Evolutionary conservation across 2,888 invertebrate genomes (phyloP).

Genomic region (Acronicta leporina): DNA sequence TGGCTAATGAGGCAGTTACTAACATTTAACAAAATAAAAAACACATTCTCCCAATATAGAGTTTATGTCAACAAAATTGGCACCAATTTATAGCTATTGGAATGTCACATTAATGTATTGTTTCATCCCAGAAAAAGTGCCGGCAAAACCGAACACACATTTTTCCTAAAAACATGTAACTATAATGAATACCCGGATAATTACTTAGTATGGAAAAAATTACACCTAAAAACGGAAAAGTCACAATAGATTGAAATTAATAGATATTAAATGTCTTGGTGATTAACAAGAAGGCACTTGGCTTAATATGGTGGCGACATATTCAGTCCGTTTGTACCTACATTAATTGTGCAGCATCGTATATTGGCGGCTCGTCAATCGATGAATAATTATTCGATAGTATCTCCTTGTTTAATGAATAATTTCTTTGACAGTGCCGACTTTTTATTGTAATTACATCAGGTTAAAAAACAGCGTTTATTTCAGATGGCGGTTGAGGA

Average conservation of each 20-base stretch:
- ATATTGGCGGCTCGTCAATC: constrained; percentile 37
- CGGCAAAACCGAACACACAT: constrained; percentile 11
- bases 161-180: not conserved
- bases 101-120: constrained; percentile 25
- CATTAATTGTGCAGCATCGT: constrained; percentile 36
- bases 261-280: constrained; percentile 35
- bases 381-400: constrained; percentile 39
- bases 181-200: constrained; percentile 24
- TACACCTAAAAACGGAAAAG: constrained; percentile 35
- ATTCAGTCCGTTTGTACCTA: constrained; percentile 43
- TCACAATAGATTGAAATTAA: constrained; percentile 42
- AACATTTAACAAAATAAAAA: not conserved
- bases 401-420: constrained; percentile 32
- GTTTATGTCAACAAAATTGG: constrained; percentile 1
- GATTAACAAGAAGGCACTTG: constrained; percentile 17
- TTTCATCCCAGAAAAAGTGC: constrained; percentile 34
- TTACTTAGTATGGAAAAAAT: constrained; percentile 29
- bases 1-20: no score
- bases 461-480: constrained; percentile 10
- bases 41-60: not conserved
- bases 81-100: constrained; percentile 10
- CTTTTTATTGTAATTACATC: constrained; percentile 43
- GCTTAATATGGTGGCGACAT: constrained; percentile 36
- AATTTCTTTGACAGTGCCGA: constrained; percentile 45
- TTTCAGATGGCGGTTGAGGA: constrained; percentile 13